Evolutionary conservation across 2,113 vertebrate genomes (phyloP).

Genomic region (Antennarius striatus): DNA sequence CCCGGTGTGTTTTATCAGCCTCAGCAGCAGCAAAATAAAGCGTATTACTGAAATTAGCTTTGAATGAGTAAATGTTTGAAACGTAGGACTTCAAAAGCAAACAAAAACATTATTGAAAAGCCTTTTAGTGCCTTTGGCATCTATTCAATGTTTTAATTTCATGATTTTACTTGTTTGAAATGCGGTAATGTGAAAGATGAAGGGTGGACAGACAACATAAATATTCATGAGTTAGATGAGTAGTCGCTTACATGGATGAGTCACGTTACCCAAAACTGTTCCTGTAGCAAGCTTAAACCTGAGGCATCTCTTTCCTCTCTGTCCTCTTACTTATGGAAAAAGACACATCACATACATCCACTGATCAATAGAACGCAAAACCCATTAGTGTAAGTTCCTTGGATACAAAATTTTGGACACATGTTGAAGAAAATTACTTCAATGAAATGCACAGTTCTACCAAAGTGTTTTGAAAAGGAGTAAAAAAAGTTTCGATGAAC

Average conservation of each 20-base stretch:
- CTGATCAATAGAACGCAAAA: constrained; percentile 34
- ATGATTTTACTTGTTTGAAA: constrained; percentile 30
- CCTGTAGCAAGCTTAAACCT: constrained; percentile 30
- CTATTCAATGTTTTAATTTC: constrained; percentile 29
- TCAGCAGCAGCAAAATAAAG: constrained; percentile 6
- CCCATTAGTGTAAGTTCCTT: background rate
- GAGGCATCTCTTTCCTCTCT: background rate
- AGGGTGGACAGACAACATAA: constrained; percentile 31
- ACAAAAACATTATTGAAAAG: background rate
- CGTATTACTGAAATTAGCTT: constrained; percentile 13
- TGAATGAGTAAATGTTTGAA: constrained; percentile 23
- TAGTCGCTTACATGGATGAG: constrained; percentile 61
- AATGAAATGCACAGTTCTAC: background rate
- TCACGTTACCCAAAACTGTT: constrained; percentile 49
- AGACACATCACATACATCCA: background rate
- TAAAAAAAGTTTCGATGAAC: background rate
- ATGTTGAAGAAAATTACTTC: background rate
- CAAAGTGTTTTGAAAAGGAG: background rate
- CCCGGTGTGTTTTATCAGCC: constrained; percentile 9
- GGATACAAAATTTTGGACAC: no score
- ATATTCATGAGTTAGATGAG: constrained; percentile 58
- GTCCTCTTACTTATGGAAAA: constrained; percentile 9
- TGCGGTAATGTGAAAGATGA: constrained; percentile 31
- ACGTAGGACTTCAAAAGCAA: background rate
- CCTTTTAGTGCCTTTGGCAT: constrained; percentile 22